Evolutionary conservation across 2,797 vertebrate genomes (phyloP).

Genomic region (Acipenser ruthenus): DNA sequence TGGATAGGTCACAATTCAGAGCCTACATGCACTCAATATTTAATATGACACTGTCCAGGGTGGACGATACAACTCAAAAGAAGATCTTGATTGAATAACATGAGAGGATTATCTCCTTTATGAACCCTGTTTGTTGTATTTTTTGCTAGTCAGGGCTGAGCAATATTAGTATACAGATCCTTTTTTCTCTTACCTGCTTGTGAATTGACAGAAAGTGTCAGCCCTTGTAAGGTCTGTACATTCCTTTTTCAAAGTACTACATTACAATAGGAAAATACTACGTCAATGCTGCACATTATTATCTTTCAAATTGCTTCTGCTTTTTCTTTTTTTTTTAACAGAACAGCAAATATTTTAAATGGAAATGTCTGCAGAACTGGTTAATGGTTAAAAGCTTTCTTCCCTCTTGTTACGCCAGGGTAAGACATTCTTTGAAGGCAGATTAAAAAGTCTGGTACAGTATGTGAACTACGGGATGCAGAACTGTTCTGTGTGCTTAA

Average conservation of each 20-base stretch:
- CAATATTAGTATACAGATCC: not conserved
- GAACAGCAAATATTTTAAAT: too few relatives aligned
- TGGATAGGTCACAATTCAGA: slow-evolving; percentile 1
- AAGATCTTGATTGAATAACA: slow-evolving; percentile 41
- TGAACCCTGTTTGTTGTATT: not conserved
- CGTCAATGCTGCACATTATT: too few relatives aligned
- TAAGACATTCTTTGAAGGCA: too few relatives aligned
- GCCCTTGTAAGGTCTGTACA: not conserved
- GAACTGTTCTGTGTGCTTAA: too few relatives aligned
- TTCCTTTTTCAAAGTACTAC: not conserved
- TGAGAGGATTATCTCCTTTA: slow-evolving; percentile 30
- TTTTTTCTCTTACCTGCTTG: not conserved
- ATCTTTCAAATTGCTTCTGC: too few relatives aligned
- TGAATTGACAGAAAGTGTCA: not conserved
- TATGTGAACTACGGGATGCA: too few relatives aligned
- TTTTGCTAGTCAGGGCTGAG: not conserved
- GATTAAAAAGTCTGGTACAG: too few relatives aligned
- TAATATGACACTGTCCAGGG: slow-evolving; percentile 14
- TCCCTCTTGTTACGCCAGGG: too few relatives aligned
- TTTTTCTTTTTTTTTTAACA: too few relatives aligned
- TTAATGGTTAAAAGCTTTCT: too few relatives aligned
- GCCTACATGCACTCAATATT: slow-evolving; percentile 4
- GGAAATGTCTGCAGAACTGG: too few relatives aligned
- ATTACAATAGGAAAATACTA: not conserved
- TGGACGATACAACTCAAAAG: slow-evolving; percentile 44